Percentiles rank a stretch among this genome's conserved stretches.
Conservation (phyloP, 2,888 invertebrate species). For the Philereme transversata region DNA sequence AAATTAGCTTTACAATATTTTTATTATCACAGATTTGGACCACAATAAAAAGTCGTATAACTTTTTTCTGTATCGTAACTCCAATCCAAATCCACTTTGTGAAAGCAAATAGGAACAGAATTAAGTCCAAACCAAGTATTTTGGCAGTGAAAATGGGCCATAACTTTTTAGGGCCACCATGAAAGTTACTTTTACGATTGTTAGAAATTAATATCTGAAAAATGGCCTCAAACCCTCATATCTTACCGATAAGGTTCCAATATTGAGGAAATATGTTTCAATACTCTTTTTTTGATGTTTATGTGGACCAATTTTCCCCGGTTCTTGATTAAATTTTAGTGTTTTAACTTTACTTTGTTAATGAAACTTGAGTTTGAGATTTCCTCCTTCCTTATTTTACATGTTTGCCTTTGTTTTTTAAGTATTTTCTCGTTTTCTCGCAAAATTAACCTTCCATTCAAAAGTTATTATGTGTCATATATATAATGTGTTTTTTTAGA, state of each 20-base stretch:
- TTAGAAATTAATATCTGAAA: slow-evolving; percentile 81
- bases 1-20: slow-evolving; percentile 28
- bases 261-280: slow-evolving; percentile 53
- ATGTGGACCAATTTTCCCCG: slow-evolving; percentile 42
- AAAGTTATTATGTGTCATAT: too few species aligned
- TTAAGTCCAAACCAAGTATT: slow-evolving; percentile 71
- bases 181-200: slow-evolving; percentile 81
- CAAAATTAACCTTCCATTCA: neutral
- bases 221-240: slow-evolving; percentile 72
- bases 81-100: slow-evolving; percentile 60
- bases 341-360: slow-evolving; percentile 16
- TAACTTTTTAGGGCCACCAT: slow-evolving; percentile 77
- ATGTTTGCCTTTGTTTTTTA: slow-evolving; percentile 1
- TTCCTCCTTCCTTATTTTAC: too few species aligned
- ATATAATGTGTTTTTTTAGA: too few species aligned
- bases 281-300: slow-evolving; percentile 51
- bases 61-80: slow-evolving; percentile 64
- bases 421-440: slow-evolving; percentile 2
- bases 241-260: slow-evolving; percentile 66
- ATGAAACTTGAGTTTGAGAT: slow-evolving; percentile 17
- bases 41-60: slow-evolving; percentile 62
- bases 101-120: slow-evolving; percentile 60
- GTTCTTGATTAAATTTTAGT: slow-evolving; percentile 39
- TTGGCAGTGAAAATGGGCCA: slow-evolving; percentile 62
- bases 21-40: slow-evolving; percentile 41